Percentiles rank a stretch among this genome's conserved stretches.
phyloP scores from a whole-genome alignment of 2,113 vertebrate species.

The Micronisus gabar region DNA sequence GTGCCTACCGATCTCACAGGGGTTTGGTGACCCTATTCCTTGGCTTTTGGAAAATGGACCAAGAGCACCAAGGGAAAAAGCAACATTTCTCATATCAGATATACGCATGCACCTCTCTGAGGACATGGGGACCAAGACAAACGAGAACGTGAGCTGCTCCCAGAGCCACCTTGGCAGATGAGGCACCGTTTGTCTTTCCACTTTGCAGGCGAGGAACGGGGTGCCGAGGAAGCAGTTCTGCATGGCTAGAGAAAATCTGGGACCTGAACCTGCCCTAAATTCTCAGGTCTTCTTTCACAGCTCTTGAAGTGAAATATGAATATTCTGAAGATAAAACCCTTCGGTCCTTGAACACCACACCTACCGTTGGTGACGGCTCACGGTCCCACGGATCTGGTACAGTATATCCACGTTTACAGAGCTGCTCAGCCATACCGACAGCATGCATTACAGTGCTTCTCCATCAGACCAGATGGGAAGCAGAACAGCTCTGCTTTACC shows the following conservation, averaged over 20 bases:
- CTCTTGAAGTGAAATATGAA: background rate
- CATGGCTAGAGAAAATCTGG: background rate
- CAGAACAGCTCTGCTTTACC: background rate
- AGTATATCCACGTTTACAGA: fast-evolving
- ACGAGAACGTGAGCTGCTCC: fast-evolving
- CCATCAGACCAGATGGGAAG: background rate
- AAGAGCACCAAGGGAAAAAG: background rate
- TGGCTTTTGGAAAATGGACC: background rate
- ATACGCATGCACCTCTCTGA: background rate
- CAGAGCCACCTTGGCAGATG: background rate
- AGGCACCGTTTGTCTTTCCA: background rate
- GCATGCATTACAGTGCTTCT: background rate
- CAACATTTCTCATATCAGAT: background rate
- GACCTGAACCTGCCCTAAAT: background rate
- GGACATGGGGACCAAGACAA: background rate
- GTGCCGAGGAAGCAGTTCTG: background rate
- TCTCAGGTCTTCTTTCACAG: background rate
- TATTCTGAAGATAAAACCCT: background rate
- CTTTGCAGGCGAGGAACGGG: fast-evolving
- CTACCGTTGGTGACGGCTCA: fast-evolving
- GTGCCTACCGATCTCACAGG: fast-evolving
- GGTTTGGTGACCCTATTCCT: fast-evolving
- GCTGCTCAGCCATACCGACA: background rate
- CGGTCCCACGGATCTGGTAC: background rate
- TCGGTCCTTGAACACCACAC: background rate